Evolutionary conservation across 2,113 vertebrate species (phyloP).

Genomic region (Centropristis striata): DNA sequence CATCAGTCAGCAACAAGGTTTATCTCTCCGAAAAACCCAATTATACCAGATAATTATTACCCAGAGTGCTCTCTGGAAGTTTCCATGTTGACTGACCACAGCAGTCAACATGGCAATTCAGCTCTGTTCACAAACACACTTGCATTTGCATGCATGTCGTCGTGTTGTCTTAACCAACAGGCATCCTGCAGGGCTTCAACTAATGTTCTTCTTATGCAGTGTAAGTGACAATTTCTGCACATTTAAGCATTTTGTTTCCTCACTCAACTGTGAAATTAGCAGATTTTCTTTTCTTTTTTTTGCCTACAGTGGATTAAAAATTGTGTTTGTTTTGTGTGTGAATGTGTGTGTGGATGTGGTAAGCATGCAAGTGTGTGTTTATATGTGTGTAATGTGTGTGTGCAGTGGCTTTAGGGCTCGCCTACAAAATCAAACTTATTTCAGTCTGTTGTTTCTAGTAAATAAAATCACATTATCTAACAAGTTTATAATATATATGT

Average conservation of each 20-base stretch:
- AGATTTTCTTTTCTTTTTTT: constrained; percentile 45
- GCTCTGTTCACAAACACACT: constrained; percentile 20
- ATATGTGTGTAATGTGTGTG: not conserved
- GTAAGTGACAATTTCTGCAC: constrained; percentile 74
- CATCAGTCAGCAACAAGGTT: constrained; percentile 71
- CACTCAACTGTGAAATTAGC: constrained; percentile 77
- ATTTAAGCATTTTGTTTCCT: constrained; percentile 79
- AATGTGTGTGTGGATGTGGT: constrained; percentile 8
- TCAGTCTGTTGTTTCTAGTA: constrained; percentile 23
- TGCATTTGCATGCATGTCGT: constrained; percentile 29
- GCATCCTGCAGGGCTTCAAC: constrained; percentile 39
- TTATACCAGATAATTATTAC: constrained; percentile 69
- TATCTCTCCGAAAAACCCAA: constrained; percentile 68
- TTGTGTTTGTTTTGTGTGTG: constrained; percentile 29
- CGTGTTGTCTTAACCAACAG: constrained; percentile 34
- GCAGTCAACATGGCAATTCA: constrained; percentile 29
- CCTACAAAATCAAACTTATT: constrained; percentile 25
- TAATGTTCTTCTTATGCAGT: constrained; percentile 47
- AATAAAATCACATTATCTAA: constrained; percentile 41
- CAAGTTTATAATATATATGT: constrained; percentile 27
- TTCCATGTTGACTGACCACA: constrained; percentile 59
- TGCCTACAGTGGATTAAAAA: constrained; percentile 62
- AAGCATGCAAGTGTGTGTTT: constrained; percentile 13
- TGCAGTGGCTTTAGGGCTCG: not conserved
- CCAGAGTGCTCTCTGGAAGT: constrained; percentile 55